Conservation (phyloP, 2,888 invertebrate species). For the Dryobotodes eremita region DNA sequence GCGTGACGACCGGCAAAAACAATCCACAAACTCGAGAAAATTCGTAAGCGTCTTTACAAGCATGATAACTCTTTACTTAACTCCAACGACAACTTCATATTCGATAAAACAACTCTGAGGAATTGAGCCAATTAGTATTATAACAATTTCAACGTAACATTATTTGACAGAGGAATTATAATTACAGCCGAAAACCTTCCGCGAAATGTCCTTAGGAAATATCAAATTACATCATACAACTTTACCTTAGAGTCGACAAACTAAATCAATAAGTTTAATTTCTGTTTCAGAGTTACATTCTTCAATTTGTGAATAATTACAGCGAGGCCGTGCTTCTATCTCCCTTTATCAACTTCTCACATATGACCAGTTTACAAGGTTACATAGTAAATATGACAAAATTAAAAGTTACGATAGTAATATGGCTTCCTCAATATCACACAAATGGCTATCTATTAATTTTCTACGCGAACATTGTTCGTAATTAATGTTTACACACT, state of each 20-base stretch:
- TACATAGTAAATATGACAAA: slow-evolving; percentile 61
- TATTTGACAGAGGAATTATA: slow-evolving; percentile 68
- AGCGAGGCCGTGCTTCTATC: slow-evolving; percentile 49
- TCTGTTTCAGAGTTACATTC: slow-evolving; percentile 69
- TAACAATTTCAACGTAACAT: slow-evolving; percentile 62
- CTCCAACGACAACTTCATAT: slow-evolving; percentile 53
- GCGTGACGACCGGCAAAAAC: background rate
- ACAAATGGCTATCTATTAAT: slow-evolving; percentile 27
- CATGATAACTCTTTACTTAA: slow-evolving; percentile 20
- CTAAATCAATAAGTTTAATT: slow-evolving; percentile 72
- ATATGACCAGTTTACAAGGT: slow-evolving; percentile 63
- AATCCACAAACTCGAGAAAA: slow-evolving; percentile 5
- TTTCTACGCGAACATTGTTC: slow-evolving; percentile 24
- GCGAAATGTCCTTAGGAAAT: slow-evolving; percentile 71
- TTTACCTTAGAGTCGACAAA: slow-evolving; percentile 68
- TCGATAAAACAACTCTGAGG: slow-evolving; percentile 49
- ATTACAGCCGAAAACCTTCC: slow-evolving; percentile 66
- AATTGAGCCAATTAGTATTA: slow-evolving; percentile 61
- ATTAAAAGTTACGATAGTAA: slow-evolving; percentile 42
- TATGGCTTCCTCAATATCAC: slow-evolving; percentile 28
- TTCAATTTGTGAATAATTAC: slow-evolving; percentile 72
- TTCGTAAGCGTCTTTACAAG: background rate
- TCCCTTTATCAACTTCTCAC: slow-evolving; percentile 59
- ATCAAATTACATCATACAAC: slow-evolving; percentile 72
- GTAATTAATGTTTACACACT: slow-evolving; percentile 20